Percentiles rank a stretch among this genome's conserved stretches.
Conservation (phyloP, 2,888 invertebrate genomes). For the Metellina segmentata region DNA sequence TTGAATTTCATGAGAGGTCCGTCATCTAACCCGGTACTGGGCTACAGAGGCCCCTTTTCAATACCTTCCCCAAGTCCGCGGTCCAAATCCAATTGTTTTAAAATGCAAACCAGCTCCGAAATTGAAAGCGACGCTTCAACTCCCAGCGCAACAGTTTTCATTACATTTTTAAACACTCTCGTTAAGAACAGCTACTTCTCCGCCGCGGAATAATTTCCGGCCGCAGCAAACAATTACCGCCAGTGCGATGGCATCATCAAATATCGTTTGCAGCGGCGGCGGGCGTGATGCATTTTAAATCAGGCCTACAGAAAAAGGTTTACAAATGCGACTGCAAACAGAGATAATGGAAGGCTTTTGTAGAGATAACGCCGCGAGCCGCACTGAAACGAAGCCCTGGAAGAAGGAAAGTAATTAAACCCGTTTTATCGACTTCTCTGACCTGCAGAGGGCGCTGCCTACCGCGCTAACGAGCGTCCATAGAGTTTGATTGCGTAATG, state of each 20-base stretch:
- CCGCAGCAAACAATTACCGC: not conserved
- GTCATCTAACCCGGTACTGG: too few species aligned
- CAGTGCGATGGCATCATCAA: not conserved
- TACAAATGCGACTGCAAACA: too few species aligned
- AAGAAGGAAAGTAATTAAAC: conserved; percentile 56
- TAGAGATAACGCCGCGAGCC: not conserved
- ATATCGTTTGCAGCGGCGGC: too few species aligned
- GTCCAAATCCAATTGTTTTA: not conserved
- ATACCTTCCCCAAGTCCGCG: not conserved
- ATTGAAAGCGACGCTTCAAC: not conserved
- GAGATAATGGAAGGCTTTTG: too few species aligned
- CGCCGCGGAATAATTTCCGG: not conserved
- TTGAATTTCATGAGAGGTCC: not conserved
- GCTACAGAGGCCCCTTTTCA: not conserved
- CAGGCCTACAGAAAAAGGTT: too few species aligned
- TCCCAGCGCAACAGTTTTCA: not conserved
- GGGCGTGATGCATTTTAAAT: too few species aligned
- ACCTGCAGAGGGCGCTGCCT: conserved; percentile 57
- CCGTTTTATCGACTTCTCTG: conserved; percentile 43
- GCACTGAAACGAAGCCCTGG: not conserved
- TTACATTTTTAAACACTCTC: not conserved
- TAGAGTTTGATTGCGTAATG: conserved; percentile 54
- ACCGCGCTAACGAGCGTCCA: conserved; percentile 34
- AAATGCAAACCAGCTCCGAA: not conserved
- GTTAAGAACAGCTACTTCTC: not conserved